A percentile compares a stretch with the other conserved stretches of the same genome.
Conservation (phyloP, 2,113 vertebrate genomes). For the Loxodonta africana region DNA sequence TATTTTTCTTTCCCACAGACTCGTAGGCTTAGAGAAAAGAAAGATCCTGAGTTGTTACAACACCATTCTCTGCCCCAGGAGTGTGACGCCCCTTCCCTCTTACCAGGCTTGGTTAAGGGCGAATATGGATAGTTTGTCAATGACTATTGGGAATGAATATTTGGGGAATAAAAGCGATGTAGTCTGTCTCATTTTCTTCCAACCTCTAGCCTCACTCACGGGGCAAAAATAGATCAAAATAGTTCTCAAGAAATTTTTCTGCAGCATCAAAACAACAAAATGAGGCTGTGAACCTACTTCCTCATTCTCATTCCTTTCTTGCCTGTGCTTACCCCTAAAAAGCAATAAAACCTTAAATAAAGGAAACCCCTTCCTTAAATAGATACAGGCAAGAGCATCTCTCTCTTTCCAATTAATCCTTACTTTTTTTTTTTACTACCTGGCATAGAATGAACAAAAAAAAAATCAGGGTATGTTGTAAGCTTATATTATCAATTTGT, state of each 20-base stretch:
- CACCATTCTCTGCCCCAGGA: not conserved
- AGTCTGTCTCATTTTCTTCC: too few relatives aligned
- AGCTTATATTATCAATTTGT: not conserved
- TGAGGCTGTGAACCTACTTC: not conserved
- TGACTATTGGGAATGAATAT: not conserved
- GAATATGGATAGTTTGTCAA: not conserved
- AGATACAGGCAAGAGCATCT: not conserved
- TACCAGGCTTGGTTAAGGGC: not conserved
- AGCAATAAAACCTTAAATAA: not conserved
- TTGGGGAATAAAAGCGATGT: not conserved
- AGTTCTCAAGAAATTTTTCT: not conserved
- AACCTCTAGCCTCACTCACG: not conserved
- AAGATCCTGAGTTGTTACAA: too few relatives aligned
- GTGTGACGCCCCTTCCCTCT: rapidly evolving
- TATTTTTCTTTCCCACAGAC: not conserved
- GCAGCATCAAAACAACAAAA: not conserved
- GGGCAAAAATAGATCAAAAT: not conserved
- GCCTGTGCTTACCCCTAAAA: rapidly evolving
- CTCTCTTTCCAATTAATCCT: not conserved
- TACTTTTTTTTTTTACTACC: not conserved
- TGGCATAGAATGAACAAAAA: not conserved
- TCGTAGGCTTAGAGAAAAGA: not conserved
- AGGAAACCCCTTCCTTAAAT: not conserved
- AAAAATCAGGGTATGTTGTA: not conserved
- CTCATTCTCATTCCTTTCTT: not conserved